phyloP scores from a whole-genome alignment of 2,797 vertebrate species.

The Melanotaenia maccullochi region DNA sequence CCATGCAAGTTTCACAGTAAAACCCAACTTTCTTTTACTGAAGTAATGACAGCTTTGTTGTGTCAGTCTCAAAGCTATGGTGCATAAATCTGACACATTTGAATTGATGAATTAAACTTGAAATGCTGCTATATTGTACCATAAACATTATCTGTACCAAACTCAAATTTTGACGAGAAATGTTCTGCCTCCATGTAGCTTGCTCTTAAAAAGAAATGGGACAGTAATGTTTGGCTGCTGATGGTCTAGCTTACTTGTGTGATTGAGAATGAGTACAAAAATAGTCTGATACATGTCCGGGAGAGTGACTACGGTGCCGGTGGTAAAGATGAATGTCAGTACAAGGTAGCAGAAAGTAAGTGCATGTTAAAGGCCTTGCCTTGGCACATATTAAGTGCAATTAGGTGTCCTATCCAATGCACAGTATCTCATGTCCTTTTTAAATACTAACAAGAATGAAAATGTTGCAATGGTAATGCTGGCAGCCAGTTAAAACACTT shows the following conservation, averaged over 20 bases:
- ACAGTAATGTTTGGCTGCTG: slow-evolving; percentile 13
- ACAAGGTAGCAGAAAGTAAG: slow-evolving; percentile 45
- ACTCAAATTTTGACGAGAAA: slow-evolving; percentile 8
- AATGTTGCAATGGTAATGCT: slow-evolving; percentile 19
- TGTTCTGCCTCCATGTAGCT: slow-evolving; percentile 18
- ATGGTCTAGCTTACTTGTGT: slow-evolving; percentile 28
- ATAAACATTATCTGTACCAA: slow-evolving; percentile 24
- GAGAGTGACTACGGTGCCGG: slow-evolving; percentile 38
- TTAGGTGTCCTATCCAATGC: slow-evolving; percentile 57
- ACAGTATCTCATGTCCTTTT: slow-evolving; percentile 35
- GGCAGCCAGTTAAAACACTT: slow-evolving; percentile 19
- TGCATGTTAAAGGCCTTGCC: slow-evolving; percentile 55
- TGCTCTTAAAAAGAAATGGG: neutral
- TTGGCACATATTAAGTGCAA: slow-evolving; percentile 70
- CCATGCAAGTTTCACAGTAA: slow-evolving; percentile 1
- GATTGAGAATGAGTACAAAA: slow-evolving; percentile 20
- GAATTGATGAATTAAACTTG: slow-evolving; percentile 18
- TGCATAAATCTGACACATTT: slow-evolving; percentile 16
- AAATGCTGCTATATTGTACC: slow-evolving; percentile 50
- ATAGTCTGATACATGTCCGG: slow-evolving; percentile 29
- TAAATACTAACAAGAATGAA: slow-evolving; percentile 35
- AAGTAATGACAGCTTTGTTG: slow-evolving; percentile 12
- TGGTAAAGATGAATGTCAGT: slow-evolving; percentile 62
- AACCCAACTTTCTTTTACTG: slow-evolving; percentile 9
- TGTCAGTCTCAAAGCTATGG: slow-evolving; percentile 26